Conservation (phyloP, 2,797 vertebrate genomes). For the Sebastes variabilis region DNA sequence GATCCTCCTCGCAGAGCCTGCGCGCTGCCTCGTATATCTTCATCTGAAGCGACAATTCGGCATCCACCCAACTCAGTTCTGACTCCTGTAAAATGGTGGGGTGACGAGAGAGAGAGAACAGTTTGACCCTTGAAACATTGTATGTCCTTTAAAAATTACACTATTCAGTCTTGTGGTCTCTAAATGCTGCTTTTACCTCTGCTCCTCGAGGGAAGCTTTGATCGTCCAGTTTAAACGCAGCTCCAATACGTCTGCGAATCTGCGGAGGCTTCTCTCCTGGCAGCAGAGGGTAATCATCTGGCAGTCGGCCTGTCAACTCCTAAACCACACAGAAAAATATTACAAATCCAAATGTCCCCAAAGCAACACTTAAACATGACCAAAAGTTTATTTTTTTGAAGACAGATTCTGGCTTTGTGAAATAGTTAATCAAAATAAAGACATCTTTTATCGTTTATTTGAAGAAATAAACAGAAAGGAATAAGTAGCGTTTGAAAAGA, state of each 20-base stretch:
- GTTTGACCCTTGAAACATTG: not conserved
- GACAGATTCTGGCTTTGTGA: not conserved
- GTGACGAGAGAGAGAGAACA: not conserved
- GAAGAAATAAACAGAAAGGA: not conserved
- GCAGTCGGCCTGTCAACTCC: constrained; percentile 90
- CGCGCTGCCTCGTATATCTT: constrained; percentile 89
- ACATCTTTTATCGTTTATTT: not conserved
- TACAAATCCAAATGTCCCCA: constrained; percentile 8
- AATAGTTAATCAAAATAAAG: constrained; percentile 11
- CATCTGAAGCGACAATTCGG: constrained; percentile 88
- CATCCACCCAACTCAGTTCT: constrained; percentile 82
- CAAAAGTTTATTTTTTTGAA: not conserved
- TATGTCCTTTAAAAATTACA: not conserved
- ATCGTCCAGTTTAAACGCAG: constrained; percentile 90
- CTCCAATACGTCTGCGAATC: constrained; percentile 89
- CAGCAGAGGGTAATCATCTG: constrained; percentile 88
- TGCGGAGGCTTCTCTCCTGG: constrained; percentile 88
- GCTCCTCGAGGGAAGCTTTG: constrained; percentile 78
- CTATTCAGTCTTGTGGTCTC: not conserved
- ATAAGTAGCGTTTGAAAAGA: not conserved
- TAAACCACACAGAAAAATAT: constrained; percentile 58
- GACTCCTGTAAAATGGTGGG: constrained; percentile 80
- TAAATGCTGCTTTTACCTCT: constrained; percentile 76
- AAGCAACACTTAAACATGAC: not conserved
- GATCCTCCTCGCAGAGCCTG: constrained; percentile 85